Percentiles rank a stretch among this genome's conserved stretches.
These are phyloP conservation scores for Ypsolopha sequella DNA, from an alignment of 2,888 invertebrate species.

Conservation along the genomic window DNA sequence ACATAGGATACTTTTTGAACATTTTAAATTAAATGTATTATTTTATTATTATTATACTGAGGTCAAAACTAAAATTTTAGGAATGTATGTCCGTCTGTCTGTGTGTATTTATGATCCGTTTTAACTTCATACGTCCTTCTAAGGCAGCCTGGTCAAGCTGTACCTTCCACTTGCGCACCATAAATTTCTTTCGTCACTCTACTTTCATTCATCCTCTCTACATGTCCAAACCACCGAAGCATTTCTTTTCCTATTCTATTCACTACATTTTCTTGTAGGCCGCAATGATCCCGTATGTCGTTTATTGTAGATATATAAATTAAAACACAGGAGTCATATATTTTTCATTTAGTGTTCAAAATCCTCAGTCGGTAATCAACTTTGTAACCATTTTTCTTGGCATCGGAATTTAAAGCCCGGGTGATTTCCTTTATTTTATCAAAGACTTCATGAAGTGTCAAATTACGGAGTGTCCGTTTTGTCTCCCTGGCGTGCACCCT, in stretches of 20 bases:
- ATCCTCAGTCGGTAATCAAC: constrained; percentile 48
- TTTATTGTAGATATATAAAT: background rate
- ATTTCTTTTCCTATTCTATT: too few relatives aligned
- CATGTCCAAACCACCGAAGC: too few relatives aligned
- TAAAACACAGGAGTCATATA: background rate
- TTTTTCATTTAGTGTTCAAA: constrained; percentile 8
- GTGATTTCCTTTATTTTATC: constrained; percentile 42
- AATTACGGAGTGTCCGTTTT: constrained; percentile 27
- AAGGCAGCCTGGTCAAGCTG: too few relatives aligned
- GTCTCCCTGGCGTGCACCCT: constrained; percentile 17
- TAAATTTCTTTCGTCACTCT: too few relatives aligned
- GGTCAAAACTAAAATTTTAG: too few relatives aligned
- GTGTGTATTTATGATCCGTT: too few relatives aligned
- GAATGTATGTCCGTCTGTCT: too few relatives aligned
- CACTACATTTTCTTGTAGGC: too few relatives aligned
- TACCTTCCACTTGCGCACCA: too few relatives aligned
- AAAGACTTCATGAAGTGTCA: constrained; percentile 34
- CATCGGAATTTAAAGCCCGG: constrained; percentile 28
- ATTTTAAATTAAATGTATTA: background rate
- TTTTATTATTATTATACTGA: background rate
- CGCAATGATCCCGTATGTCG: too few relatives aligned
- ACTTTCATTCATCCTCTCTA: too few relatives aligned
- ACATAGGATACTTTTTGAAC: background rate
- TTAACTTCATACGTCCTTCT: too few relatives aligned
- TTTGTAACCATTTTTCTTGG: constrained; percentile 43